Evolutionary conservation across 2,797 vertebrate genomes (phyloP), one percentile per base, ranked within the genome.

Genomic region (Thamnophis elegans): DNA sequence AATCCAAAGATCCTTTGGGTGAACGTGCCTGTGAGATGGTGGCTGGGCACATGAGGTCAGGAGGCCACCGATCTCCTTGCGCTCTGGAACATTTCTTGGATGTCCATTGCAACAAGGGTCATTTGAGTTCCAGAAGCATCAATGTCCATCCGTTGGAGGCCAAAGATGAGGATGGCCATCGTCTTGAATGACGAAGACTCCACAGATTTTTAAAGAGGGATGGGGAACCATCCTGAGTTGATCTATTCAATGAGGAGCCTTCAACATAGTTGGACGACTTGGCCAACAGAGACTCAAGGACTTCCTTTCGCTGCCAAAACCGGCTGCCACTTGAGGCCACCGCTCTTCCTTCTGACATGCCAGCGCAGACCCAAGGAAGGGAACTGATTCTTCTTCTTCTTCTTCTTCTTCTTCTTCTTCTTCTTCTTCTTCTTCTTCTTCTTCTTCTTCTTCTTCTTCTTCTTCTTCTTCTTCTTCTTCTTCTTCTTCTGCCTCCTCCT

Each of bases 401-500:
- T 11, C 14, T 94, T 62, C 53, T 92, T 62, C 53, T 92, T 90
- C 90, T 88, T 62, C 53, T 92, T 90, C 90, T 88, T 62, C 53
- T 92, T 90, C 90, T 88, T 62, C 53, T 92, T 90, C 90, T 88
- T 62, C 53, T 92, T 90, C 90, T 88, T 62, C 53, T 92, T 90
- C 90, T 88, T 62, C 53, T 92, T 90, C 90, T 88, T 62, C 53
- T 92, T 90, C 90, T 88, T 53, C 42, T 42, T 42, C 42, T 42
- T 42, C 42, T 42, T 42, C 42, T 42, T 3, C 26, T 62, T 13
- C 60, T 62, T 12, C 60, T 58, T 20, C 56, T 58, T 11, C 14
- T 94, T 59, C 51, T 92, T 62, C 51, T 92, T 90, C 90, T 88
- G 58, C n/a, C n/a, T n/a, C n/a, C n/a, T n/a, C n/a, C n/a, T n/a